Percentiles rank a stretch among this genome's conserved stretches.
Evolutionary conservation across 2,888 invertebrate species (phyloP).

Genomic region (Actias luna): DNA sequence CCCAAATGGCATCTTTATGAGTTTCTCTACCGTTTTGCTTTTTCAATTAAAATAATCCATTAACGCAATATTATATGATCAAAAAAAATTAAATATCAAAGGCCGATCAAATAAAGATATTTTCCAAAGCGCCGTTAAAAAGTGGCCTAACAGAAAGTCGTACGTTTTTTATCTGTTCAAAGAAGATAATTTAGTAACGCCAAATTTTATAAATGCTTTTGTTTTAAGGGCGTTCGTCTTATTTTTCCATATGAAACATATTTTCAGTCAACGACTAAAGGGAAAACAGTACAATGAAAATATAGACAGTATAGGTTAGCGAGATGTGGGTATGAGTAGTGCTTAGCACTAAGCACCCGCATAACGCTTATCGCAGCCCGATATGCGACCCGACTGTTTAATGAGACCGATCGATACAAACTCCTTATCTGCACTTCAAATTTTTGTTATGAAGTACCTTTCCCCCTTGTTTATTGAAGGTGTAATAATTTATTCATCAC

Average conservation of each 20-base stretch:
- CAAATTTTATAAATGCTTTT: neutral
- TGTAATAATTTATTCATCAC: neutral
- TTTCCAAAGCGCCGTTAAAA: too few relatives aligned
- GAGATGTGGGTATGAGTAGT: constrained; percentile 32
- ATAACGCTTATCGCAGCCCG: constrained; percentile 55
- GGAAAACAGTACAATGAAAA: neutral
- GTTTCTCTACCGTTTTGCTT: too few relatives aligned
- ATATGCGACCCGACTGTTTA: constrained; percentile 63
- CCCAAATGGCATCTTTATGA: too few relatives aligned
- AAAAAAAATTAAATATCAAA: too few relatives aligned
- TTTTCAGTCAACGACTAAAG: neutral
- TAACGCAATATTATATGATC: too few relatives aligned
- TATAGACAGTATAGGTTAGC: neutral
- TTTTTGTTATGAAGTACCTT: constrained; percentile 61
- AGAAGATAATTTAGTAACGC: neutral
- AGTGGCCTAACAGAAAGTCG: too few relatives aligned
- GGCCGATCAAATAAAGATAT: too few relatives aligned
- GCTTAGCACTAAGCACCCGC: constrained; percentile 61
- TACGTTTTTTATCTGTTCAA: too few relatives aligned
- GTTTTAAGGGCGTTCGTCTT: neutral
- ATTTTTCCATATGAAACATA: neutral
- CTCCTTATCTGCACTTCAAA: constrained; percentile 74
- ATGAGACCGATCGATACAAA: constrained; percentile 62
- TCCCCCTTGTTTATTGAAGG: constrained; percentile 34
- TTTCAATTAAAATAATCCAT: too few relatives aligned